These are phyloP conservation scores for Eupithecia vulgata DNA, from an alignment of 2,888 invertebrate genomes.

Conservation along the genomic window DNA sequence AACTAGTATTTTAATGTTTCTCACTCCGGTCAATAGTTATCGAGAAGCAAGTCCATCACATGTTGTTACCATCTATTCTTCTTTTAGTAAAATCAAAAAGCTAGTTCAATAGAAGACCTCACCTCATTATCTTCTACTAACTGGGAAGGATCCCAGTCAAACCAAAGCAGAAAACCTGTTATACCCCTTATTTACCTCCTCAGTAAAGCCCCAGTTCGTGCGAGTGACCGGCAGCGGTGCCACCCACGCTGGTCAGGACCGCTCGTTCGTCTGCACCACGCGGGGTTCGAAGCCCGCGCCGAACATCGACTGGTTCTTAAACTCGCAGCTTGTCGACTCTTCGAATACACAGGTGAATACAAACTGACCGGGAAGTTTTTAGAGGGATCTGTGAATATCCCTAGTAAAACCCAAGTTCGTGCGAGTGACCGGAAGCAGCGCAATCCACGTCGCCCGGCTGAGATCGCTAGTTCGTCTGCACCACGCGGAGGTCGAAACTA, in stretches of 20 bases:
- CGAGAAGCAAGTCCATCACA: not conserved
- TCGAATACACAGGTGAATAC: slow-evolving; percentile 78
- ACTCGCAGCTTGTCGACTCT: slow-evolving; percentile 78
- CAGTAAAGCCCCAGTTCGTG: slow-evolving; percentile 92
- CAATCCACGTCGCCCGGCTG: slow-evolving; percentile 89
- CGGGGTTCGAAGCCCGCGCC: slow-evolving; percentile 93
- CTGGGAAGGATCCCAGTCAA: not conserved
- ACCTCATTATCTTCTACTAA: not conserved
- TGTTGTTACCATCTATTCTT: no score
- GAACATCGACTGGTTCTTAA: slow-evolving; percentile 91
- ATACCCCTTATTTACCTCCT: not conserved
- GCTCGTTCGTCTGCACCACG: slow-evolving; percentile 90
- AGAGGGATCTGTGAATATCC: not conserved
- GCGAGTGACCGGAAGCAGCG: slow-evolving; percentile 87
- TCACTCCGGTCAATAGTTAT: not conserved
- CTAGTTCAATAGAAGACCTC: not conserved
- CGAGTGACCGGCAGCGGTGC: slow-evolving; percentile 88
- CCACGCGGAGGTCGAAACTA: no score
- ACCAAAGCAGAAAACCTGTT: not conserved
- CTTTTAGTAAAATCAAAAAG: not conserved
- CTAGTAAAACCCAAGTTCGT: slow-evolving; percentile 92
- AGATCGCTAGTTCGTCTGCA: slow-evolving; percentile 87
- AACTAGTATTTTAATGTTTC: not conserved
- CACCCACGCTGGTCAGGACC: slow-evolving; percentile 89
- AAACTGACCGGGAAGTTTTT: slow-evolving; percentile 10